Conservation (phyloP, 2,113 vertebrate genomes). For the Petromus typicus region DNA sequence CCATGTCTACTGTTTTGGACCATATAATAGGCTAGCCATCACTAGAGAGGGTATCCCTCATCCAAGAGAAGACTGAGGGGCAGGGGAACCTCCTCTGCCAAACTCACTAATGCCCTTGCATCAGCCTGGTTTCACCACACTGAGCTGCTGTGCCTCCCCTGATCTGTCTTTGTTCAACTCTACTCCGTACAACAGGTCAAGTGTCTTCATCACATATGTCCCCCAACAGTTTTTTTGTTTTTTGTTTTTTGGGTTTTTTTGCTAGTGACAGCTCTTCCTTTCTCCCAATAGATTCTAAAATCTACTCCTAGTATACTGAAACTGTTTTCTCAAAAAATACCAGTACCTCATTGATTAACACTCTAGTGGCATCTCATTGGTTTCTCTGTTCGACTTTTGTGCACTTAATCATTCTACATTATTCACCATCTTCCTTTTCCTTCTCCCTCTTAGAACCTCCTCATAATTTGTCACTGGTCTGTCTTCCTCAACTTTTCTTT, state of each 20-base stretch:
- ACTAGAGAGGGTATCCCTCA: not conserved
- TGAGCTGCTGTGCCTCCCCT: not conserved
- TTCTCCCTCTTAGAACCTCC: not conserved
- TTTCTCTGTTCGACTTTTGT: not conserved
- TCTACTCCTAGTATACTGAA: not conserved
- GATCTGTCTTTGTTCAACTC: not conserved
- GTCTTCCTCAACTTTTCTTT: not conserved
- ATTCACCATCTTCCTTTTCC: not conserved
- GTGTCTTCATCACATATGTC: not conserved
- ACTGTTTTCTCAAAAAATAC: not conserved
- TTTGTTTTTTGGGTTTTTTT: too few species aligned
- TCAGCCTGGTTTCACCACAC: not conserved
- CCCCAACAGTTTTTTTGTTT: not conserved
- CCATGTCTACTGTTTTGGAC: not conserved
- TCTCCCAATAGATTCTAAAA: not conserved
- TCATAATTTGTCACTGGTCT: not conserved
- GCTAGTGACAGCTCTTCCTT: not conserved
- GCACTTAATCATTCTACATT: not conserved
- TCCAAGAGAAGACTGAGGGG: not conserved
- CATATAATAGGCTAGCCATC: not conserved
- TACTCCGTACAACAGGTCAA: not conserved
- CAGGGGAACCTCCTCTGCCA: not conserved
- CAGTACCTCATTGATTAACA: not conserved
- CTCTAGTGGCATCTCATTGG: not conserved
- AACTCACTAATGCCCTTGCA: not conserved